Evolutionary conservation across 64 coral and sea anemone genomes (phyloP), one percentile per base, ranked within the genome.

Genomic region (Catalaphyllia jardinei): DNA sequence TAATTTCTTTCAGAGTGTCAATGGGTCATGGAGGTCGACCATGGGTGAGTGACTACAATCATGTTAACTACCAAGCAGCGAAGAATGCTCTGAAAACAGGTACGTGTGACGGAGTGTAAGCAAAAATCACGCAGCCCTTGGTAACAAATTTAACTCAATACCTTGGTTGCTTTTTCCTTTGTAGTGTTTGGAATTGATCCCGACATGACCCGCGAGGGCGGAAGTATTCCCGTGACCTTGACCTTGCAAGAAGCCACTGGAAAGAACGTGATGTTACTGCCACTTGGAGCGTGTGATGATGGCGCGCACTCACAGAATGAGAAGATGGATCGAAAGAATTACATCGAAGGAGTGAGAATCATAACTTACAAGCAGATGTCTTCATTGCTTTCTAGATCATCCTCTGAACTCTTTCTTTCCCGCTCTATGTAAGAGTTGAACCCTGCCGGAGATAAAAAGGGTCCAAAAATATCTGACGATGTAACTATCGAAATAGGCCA

Each of bases 281-380:
- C 97, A 24, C 88, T 99, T 57, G 97, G 97, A 49, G 75, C 93
- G 0, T 93, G 93, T 54, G 97, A 99, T 51, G 97, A 99, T 64
- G 97, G 97, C 14, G 94, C 97, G 46, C 97, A 99, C 59, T 99
- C 97, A 8, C 93, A 99, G 83, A 99, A 99, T n/a, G 97, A 99
- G 65, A 99, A 99, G 76, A 61, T 99, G 13, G 77, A 99, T 86
- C 88, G 91, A 30, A 71, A 63, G 4, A 99, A 99, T 52, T 99
- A 93, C 59, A 90, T 95, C 25, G 87, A 95, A 15, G 97, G 97
- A 62, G 97, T 99, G 69, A 95, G 93, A 88, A 71, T 42, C 13
- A 12, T 67, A 4, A 10, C 24, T n/a, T 67, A 10, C 27, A 0
- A 7, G 6, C 24, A 3, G 18, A 19, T 8, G 8, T 25, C 22